Base-by-base conservation (phyloP, 2,797 vertebrate species). In the Anguilla anguilla region DNA sequence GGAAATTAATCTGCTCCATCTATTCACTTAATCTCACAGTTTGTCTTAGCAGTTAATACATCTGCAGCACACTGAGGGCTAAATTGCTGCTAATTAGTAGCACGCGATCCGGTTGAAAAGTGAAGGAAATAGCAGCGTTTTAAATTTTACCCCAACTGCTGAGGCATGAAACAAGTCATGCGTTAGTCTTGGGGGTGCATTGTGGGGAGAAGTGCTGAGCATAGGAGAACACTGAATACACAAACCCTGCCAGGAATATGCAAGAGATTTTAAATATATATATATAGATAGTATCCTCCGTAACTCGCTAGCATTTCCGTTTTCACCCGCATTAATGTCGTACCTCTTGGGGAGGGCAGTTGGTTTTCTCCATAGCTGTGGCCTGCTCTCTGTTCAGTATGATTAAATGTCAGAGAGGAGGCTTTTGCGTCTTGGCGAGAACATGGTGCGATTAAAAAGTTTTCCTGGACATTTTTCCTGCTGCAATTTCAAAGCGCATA, bases 11-110 rank as follows among this genome's bases (percentile, higher is more conserved):
- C 85, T 74, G 49, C 67, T 51, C 43, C 39, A 74, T 49, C 43
- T 74, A 74, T 86, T 86, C 67, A 86, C 64, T 86, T 86, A 86
- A 86, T 86, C 39, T 39, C 31, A 17, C 57, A 43, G 39, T 86
- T 86, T 86, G 85, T 86, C 46, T 86, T 55, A 53, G 49, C 46
- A 25, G 67, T 86, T 53, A 86, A 86, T 86, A 77, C 85, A 86
- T 86, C 46, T 74, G 46, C 67, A 5, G 72, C 46, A 74, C 85
- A 86, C 74, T 55, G 85, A 69, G 69, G 57, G 46, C 43, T 72
- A 53, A 74, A 86, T 72, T 74, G 46, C 64, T 55, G 13, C 64
- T 86, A 86, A 86, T 74, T 53, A 86, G 85, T 72, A 86, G 22
- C 69, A 86, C 67, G 74, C 17, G 85, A 85, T 9, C 13, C 43